phyloP scores from a whole-genome alignment of 2,113 vertebrate genomes.

The Campylomormyrus tamandua region DNA sequence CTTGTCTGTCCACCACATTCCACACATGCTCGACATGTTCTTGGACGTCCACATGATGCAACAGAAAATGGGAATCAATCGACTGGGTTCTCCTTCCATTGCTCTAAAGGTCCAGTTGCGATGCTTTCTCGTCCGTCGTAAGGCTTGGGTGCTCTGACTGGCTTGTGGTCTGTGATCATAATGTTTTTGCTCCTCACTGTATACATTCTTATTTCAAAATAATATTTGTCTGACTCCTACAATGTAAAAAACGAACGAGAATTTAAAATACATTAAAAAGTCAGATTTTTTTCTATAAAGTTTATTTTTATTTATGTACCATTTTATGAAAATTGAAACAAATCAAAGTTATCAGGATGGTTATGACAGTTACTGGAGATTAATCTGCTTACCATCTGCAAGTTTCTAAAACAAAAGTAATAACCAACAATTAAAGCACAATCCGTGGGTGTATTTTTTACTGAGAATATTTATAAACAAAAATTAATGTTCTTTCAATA shows the following conservation, averaged over 20 bases:
- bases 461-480: background rate
- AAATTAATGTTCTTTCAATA: background rate
- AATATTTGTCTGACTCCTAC: background rate
- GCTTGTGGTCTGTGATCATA: background rate
- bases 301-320: background rate
- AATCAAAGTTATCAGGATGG: background rate
- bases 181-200: background rate
- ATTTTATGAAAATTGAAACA: background rate
- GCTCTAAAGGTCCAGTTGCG: background rate
- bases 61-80: background rate
- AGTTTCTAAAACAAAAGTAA: background rate
- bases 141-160: background rate
- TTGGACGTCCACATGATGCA: background rate
- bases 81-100: background rate
- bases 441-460: background rate
- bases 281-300: background rate
- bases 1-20: background rate
- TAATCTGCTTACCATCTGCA: background rate
- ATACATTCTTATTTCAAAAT: background rate
- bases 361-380: background rate
- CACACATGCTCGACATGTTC: background rate
- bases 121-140: background rate
- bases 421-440: background rate
- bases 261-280: background rate
- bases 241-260: background rate